phyloP scores from a whole-genome alignment of 2,113 vertebrate genomes.

The Ciconia boyciana region DNA sequence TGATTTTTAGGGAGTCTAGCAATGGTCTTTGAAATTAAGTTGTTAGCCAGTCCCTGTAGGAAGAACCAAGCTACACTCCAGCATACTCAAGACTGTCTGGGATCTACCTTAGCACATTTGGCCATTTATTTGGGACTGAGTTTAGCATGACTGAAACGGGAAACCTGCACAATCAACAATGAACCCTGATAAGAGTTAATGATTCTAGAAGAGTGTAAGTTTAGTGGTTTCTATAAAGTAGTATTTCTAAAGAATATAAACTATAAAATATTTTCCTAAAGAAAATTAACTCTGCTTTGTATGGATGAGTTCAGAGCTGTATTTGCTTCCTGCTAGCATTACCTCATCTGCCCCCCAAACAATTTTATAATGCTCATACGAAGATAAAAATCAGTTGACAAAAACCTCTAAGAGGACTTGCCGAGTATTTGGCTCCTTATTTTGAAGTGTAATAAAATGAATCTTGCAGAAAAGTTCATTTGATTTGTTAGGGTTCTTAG shows the following conservation, averaged over 20 bases:
- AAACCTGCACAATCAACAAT: background rate
- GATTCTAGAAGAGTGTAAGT: background rate
- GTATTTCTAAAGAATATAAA: background rate
- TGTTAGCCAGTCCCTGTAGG: background rate
- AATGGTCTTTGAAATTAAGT: background rate
- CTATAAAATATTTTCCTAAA: background rate
- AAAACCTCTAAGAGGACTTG: background rate
- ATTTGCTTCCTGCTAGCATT: background rate
- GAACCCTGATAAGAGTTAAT: background rate
- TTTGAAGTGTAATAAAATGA: background rate
- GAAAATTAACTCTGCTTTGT: background rate
- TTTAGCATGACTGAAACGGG: background rate
- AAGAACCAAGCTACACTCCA: background rate
- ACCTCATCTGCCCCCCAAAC: background rate
- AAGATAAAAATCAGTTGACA: background rate
- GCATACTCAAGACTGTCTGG: background rate
- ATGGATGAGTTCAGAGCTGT: background rate
- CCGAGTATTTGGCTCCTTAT: background rate
- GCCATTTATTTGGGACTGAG: background rate
- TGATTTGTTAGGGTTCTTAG: background rate
- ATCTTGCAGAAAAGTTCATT: background rate
- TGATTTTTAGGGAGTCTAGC: background rate
- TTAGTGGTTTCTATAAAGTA: background rate
- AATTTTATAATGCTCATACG: background rate
- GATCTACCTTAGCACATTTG: background rate